Evolutionary conservation across 2,888 invertebrate species (phyloP).

Genomic region (Lamellibrachia columna): DNA sequence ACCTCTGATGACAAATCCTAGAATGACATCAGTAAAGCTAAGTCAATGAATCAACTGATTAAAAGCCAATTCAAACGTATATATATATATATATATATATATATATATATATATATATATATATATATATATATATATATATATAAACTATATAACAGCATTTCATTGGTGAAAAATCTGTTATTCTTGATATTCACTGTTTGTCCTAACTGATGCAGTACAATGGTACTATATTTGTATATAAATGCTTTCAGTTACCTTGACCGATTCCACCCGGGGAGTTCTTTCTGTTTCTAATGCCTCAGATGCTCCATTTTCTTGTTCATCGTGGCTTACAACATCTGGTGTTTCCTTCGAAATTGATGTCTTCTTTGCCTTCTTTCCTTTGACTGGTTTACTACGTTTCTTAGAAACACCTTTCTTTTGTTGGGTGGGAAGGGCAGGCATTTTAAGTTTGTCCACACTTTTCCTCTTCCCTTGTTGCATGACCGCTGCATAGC

Average conservation of each 20-base stretch:
- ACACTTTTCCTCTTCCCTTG: background rate
- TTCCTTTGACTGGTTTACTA: background rate
- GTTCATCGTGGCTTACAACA: background rate
- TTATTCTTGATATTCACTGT: no score
- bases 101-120: conserved; percentile 25
- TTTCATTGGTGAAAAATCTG: no score
- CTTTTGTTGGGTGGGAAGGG: conserved; percentile 17
- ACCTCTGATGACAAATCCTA: background rate
- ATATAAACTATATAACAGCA: background rate
- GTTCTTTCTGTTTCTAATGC: background rate
- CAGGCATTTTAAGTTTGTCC: conserved; percentile 12
- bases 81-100: conserved; percentile 24
- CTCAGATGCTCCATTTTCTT: background rate
- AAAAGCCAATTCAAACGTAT: background rate
- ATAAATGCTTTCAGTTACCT: background rate
- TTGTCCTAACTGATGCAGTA: background rate
- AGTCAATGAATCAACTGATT: background rate
- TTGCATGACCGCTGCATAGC: background rate
- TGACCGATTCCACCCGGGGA: background rate
- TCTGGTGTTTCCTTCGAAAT: background rate
- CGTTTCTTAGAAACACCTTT: conserved; percentile 23
- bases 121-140: conserved; percentile 24
- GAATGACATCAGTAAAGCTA: background rate
- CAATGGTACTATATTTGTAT: background rate
- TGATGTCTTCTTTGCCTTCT: background rate